These are phyloP conservation scores for Taphrorychus bicolor DNA, from an alignment of 2,888 invertebrate genomes.

Conservation along the genomic window DNA sequence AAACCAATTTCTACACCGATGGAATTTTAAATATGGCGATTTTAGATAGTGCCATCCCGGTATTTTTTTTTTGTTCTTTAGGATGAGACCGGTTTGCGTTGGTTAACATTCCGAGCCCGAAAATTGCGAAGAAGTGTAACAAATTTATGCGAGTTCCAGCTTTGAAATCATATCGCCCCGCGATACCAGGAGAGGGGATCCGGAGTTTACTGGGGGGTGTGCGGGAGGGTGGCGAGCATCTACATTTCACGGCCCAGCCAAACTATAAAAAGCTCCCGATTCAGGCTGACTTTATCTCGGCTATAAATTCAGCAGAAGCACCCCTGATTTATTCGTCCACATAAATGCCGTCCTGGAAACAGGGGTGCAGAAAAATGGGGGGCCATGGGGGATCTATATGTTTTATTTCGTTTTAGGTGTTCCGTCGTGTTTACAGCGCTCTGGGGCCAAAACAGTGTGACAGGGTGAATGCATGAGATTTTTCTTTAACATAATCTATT, in stretches of 20 bases:
- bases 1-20: conserved; percentile 32
- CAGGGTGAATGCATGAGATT: background rate
- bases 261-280: conserved; percentile 61
- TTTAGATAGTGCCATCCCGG: conserved; percentile 20
- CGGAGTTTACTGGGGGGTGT: conserved; percentile 14
- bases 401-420: conserved; percentile 11
- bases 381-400: conserved; percentile 1
- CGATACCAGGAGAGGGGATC: conserved; percentile 5
- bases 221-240: conserved; percentile 46
- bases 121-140: background rate
- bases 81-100: background rate
- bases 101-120: background rate
- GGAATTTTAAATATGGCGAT: conserved; percentile 34
- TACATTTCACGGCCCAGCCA: conserved; percentile 60
- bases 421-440: conserved; percentile 2
- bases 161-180: conserved; percentile 30
- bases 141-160: conserved; percentile 4
- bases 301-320: conserved; percentile 63
- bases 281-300: conserved; percentile 62
- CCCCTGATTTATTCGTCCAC: conserved; percentile 62
- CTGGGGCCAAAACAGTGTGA: background rate
- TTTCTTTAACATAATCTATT: background rate
- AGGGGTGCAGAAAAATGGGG: conserved; percentile 34
- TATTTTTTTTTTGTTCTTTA: background rate
- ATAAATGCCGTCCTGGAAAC: conserved; percentile 55